Conservation (phyloP, 2,888 invertebrate genomes). For the Synanthedon tipuliformis region DNA sequence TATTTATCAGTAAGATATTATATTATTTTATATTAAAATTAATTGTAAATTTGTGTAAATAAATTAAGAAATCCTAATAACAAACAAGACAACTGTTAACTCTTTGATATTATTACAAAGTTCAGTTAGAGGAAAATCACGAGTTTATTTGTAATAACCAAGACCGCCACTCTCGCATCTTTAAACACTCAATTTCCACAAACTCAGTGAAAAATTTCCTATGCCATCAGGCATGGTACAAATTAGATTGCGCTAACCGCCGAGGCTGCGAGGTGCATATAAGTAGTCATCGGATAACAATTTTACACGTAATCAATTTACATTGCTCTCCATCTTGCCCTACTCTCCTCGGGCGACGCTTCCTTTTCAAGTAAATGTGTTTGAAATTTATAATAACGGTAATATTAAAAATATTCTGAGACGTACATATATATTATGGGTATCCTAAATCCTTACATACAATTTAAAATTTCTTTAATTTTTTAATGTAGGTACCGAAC, state of each 20-base stretch:
- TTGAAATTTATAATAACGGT: background rate
- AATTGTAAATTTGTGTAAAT: too few species aligned
- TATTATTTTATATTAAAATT: too few species aligned
- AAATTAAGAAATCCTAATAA: too few species aligned
- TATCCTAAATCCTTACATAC: background rate
- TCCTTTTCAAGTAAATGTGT: background rate
- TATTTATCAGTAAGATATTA: too few species aligned
- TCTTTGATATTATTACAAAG: too few species aligned
- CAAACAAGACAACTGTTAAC: too few species aligned
- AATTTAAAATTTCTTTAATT: too few species aligned
- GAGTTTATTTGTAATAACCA: background rate
- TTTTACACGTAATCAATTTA: slow-evolving; percentile 63
- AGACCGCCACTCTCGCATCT: background rate
- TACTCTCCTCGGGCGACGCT: background rate
- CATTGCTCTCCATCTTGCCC: slow-evolving; percentile 9
- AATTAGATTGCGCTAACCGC: slow-evolving; percentile 41
- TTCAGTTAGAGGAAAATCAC: background rate
- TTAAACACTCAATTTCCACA: slow-evolving; percentile 19
- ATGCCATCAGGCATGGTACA: slow-evolving; percentile 18
- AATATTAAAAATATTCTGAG: too few species aligned
- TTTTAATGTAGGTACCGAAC: too few species aligned
- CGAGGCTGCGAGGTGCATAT: slow-evolving; percentile 41
- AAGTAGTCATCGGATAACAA: slow-evolving; percentile 51
- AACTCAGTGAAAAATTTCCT: slow-evolving; percentile 16
- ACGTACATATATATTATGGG: too few species aligned